A percentile compares a stretch with the other conserved stretches of the same genome.
phyloP scores from a whole-genome alignment of 1,140 invertebrate species.

The Drosophila funebris region DNA sequence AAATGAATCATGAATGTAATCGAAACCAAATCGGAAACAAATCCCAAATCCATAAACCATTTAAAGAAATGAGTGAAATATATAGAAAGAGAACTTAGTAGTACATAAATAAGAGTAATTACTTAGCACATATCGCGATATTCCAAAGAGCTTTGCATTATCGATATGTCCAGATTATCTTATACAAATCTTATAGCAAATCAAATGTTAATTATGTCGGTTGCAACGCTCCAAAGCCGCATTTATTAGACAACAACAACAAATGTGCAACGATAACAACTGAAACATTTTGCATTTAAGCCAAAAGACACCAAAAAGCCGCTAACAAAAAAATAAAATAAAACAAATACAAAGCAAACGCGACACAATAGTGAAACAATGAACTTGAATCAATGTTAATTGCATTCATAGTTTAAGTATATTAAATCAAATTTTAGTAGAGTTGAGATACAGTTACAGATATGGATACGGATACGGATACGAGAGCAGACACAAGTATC shows the following conservation, averaged over 20 bases:
- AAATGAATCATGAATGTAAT: neutral
- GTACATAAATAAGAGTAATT: slow-evolving; percentile 4
- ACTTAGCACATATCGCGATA: slow-evolving; percentile 41
- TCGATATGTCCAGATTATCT: slow-evolving; percentile 39
- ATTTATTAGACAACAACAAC: slow-evolving; percentile 16
- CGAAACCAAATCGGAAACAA: no score
- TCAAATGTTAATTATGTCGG: neutral
- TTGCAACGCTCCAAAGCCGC: neutral
- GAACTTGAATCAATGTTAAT: slow-evolving; percentile 13
- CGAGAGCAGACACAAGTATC: neutral
- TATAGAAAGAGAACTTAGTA: neutral
- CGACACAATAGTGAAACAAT: slow-evolving; percentile 9
- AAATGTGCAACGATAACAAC: neutral
- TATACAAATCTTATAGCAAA: slow-evolving; percentile 1
- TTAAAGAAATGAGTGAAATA: neutral
- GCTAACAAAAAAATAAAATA: neutral
- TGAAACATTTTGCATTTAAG: slow-evolving; percentile 42
- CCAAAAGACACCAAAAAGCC: slow-evolving; percentile 15
- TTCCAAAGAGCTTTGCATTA: slow-evolving; percentile 46
- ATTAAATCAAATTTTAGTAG: neutral
- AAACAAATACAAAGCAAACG: no score
- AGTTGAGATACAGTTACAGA: neutral
- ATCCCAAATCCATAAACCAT: slow-evolving; percentile 11
- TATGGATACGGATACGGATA: neutral
- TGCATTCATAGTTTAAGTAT: slow-evolving; percentile 13